Evolutionary conservation across 1,140 invertebrate genomes (phyloP).

Genomic region (Cyclina sinensis): DNA sequence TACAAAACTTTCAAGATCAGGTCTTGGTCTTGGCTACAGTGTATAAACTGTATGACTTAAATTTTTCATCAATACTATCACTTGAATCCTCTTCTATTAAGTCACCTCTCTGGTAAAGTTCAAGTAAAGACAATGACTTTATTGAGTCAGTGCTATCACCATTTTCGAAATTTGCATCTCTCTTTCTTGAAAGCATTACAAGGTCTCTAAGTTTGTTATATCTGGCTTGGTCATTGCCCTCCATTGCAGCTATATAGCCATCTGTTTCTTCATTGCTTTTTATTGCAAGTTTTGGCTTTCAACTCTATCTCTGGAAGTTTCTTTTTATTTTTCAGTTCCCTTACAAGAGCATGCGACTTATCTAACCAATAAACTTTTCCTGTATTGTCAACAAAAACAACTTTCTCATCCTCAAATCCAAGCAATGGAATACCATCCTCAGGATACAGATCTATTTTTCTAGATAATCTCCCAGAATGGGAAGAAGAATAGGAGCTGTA

Average conservation of each 20-base stretch:
- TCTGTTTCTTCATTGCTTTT: background rate
- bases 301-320: constrained; percentile 34
- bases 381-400: constrained; percentile 43
- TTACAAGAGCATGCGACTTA: constrained; percentile 27
- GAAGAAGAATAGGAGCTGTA: background rate
- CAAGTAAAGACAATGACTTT: constrained; percentile 21
- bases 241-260: constrained; percentile 44
- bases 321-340: background rate
- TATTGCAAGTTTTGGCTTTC: constrained; percentile 14
- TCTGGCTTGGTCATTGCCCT: constrained; percentile 18
- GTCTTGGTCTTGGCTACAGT: constrained; percentile 47
- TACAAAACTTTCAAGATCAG: constrained; percentile 42
- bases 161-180: constrained; percentile 28
- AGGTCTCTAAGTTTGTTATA: constrained; percentile 51
- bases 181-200: constrained; percentile 12
- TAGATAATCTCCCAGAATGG: background rate
- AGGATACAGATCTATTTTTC: constrained; percentile 40
- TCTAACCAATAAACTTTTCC: constrained; percentile 50
- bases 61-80: constrained; percentile 36
- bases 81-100: background rate
- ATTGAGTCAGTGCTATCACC: constrained; percentile 22
- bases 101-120: constrained; percentile 24
- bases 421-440: constrained; percentile 49
- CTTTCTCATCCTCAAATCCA: constrained; percentile 44
- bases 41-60: constrained; percentile 47